These are phyloP conservation scores for Drosophila grimshawi DNA, from an alignment of 1,140 invertebrate species.

Conservation along the genomic window DNA sequence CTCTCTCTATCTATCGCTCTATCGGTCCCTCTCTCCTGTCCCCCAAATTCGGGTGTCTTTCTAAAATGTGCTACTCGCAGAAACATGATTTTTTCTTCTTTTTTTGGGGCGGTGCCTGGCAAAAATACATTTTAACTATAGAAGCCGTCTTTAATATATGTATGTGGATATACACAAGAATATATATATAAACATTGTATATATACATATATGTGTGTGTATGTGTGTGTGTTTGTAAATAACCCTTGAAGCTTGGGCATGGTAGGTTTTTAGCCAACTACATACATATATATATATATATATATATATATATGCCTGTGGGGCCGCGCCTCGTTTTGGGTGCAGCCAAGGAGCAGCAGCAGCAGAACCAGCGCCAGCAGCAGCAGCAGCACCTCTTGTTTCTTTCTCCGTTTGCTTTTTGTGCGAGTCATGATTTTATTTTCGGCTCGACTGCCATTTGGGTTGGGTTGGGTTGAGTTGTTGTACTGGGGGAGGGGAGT, in stretches of 20 bases:
- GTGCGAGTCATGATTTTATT: slow-evolving; percentile 58
- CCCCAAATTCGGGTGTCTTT: neutral
- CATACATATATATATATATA: neutral
- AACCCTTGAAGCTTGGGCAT: neutral
- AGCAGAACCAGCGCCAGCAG: slow-evolving; percentile 5
- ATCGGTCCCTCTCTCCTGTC: neutral
- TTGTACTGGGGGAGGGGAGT: neutral
- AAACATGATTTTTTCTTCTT: slow-evolving; percentile 30
- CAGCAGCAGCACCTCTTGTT: slow-evolving; percentile 40
- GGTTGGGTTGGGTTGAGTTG: neutral
- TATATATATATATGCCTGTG: slow-evolving; percentile 24
- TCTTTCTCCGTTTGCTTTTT: slow-evolving; percentile 25
- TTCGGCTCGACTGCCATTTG: slow-evolving; percentile 58
- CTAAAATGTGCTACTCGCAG: slow-evolving; percentile 43
- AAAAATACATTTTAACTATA: slow-evolving; percentile 73
- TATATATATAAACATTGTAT: neutral
- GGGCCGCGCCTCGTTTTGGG: slow-evolving; percentile 41
- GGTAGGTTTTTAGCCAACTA: neutral
- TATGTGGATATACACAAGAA: slow-evolving; percentile 2
- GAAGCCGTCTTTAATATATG: slow-evolving; percentile 50
- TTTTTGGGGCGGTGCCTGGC: slow-evolving; percentile 75
- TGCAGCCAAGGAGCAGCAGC: slow-evolving; percentile 46
- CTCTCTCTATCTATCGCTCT: neutral
- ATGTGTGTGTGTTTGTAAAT: slow-evolving; percentile 4
- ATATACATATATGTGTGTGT: neutral